Conservation (phyloP, 2,888 invertebrate genomes). For the Heteropelma amictum region DNA sequence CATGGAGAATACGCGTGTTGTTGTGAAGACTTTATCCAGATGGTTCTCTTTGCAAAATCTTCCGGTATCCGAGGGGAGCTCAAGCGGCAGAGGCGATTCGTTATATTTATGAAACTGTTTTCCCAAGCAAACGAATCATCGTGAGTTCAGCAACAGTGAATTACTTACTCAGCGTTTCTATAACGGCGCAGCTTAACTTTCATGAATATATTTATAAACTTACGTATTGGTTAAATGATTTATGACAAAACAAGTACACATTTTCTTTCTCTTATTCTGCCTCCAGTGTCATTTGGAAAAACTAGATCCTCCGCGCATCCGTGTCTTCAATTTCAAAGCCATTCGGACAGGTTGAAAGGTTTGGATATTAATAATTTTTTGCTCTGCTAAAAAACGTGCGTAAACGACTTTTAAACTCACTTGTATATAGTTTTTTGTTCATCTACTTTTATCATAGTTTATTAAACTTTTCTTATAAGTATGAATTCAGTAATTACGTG, state of each 20-base stretch:
- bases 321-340: background rate
- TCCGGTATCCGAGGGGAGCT: background rate
- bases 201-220: slow-evolving; percentile 43
- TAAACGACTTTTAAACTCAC: background rate
- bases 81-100: slow-evolving; percentile 4
- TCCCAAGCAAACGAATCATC: slow-evolving; percentile 33
- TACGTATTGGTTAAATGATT: slow-evolving; percentile 32
- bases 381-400: background rate
- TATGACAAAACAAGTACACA: slow-evolving; percentile 16
- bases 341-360: background rate
- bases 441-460: too few relatives aligned
- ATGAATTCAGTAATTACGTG: too few relatives aligned
- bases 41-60: slow-evolving; percentile 41
- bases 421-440: too few relatives aligned
- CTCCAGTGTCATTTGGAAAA: background rate
- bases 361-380: background rate
- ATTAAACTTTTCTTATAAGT: too few relatives aligned
- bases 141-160: slow-evolving; percentile 34
- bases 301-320: background rate
- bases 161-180: slow-evolving; percentile 10
- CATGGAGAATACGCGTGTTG: background rate
- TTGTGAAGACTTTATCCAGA: slow-evolving; percentile 42
- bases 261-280: background rate
- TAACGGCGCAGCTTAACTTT: background rate
- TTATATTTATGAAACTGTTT: slow-evolving; percentile 45